Evolutionary conservation across 2,888 invertebrate species (phyloP).

Genomic region (Netelia fuscicornis): DNA sequence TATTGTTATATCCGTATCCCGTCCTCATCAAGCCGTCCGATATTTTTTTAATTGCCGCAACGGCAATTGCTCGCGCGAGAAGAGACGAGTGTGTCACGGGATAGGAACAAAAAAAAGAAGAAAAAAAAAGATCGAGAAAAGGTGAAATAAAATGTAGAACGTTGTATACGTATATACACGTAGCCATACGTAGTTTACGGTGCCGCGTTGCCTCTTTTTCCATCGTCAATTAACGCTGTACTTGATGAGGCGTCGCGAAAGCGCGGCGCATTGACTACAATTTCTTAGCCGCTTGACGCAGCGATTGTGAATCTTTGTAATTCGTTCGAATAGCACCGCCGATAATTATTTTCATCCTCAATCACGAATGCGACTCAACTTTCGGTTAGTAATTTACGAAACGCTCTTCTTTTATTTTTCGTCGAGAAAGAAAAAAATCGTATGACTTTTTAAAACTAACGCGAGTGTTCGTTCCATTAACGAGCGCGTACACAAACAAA

Average conservation of each 20-base stretch:
- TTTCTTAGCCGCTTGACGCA: neutral
- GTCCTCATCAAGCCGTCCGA: conserved; percentile 27
- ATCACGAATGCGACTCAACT: neutral
- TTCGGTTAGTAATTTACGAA: neutral
- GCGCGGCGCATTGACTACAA: neutral
- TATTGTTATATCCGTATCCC: neutral
- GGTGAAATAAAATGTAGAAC: conserved; percentile 7
- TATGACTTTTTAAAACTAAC: conserved; percentile 19
- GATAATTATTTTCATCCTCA: neutral
- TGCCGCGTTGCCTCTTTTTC: conserved; percentile 65
- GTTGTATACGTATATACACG: neutral
- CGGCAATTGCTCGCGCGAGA: conserved; percentile 23
- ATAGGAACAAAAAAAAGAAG: neutral
- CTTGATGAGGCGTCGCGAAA: conserved; percentile 66
- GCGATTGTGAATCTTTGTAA: too few relatives aligned
- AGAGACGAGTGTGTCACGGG: conserved; percentile 36
- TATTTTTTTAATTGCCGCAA: conserved; percentile 69
- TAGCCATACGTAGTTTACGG: conserved; percentile 24
- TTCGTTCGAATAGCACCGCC: neutral
- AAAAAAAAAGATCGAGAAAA: conserved; percentile 39
- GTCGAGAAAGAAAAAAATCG: neutral
- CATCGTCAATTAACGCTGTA: conserved; percentile 75
- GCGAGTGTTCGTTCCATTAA: conserved; percentile 79
- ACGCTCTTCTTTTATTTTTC: neutral
- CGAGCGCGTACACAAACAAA: conserved; percentile 32